Base-by-base conservation (phyloP, 2,888 invertebrate genomes). In the Eueremaeus valkanovi region DNA sequence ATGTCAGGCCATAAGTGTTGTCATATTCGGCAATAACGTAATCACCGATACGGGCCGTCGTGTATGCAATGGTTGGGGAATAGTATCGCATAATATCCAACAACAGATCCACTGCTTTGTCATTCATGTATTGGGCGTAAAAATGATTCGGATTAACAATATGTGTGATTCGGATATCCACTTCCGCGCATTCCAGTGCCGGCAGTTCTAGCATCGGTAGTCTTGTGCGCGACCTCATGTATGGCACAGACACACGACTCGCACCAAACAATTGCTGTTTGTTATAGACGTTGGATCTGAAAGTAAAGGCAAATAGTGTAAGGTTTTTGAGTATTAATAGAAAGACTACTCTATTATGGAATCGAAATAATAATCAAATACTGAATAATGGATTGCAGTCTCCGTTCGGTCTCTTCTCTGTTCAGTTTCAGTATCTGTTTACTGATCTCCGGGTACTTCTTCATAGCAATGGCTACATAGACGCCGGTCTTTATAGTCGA, bases 381-480 rank as follows among this genome's bases (percentile, higher is more conserved):
- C 21, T 21, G n/a, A 33, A 24, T 68, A 40, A 40, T 2, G 0
- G 21, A 1, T 58, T 3, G 11, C 0, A 66, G n/a, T 33, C 6
- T 40, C 36, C 3, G 21, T n/a, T 2, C 1, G 21, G 40, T 68
- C 36, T 40, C 21, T 68, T 13, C 40, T 21, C 0, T n/a, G n/a
- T n/a, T n/a, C n/a, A 68, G 21, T 40, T n/a, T 16, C 18, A 31
- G 16, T 11, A 68, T 11, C 18, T 40, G 18, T 1, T 18, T 68
- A 24, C n/a, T 36, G 40, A 68, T 40, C 42, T 36, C 36, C 40
- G 40, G 68, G 40, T 68, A 24, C 29, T 9, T 13, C 33, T 90
- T 85, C 82, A 90, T 86, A 82, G 90, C 89, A 0, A 93, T 81
- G 0, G 91, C 89, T 80, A 90, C 89, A 83, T 90, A 92, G 0